These are phyloP conservation scores for Scelioninae gen. 1 DNA, from an alignment of 2,888 invertebrate species.

Conservation along the genomic window DNA sequence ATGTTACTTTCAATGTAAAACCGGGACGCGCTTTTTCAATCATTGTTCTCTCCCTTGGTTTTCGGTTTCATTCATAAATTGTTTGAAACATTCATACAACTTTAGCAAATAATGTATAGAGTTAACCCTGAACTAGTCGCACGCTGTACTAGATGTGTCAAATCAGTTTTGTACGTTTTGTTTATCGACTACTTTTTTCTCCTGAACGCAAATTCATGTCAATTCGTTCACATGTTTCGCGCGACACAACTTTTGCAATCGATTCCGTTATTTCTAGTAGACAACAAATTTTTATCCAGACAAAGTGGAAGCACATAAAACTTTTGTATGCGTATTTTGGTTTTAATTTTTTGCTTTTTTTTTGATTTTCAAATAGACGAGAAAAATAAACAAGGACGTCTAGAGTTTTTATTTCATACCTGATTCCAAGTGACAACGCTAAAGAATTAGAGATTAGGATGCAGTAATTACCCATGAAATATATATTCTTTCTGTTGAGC, in stretches of 20 bases:
- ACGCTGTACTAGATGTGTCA: slow-evolving; percentile 42
- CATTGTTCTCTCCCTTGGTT: slow-evolving; percentile 56
- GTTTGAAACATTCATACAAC: slow-evolving; percentile 52
- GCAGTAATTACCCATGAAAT: slow-evolving; percentile 50
- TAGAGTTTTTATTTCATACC: slow-evolving; percentile 48
- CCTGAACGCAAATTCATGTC: slow-evolving; percentile 37
- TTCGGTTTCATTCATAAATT: slow-evolving; percentile 64
- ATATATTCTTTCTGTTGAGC: slow-evolving; percentile 15
- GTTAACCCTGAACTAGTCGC: slow-evolving; percentile 62
- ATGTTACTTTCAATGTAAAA: slow-evolving; percentile 51
- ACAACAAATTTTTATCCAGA: slow-evolving; percentile 31
- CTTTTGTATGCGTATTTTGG: too few relatives aligned
- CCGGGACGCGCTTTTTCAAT: slow-evolving; percentile 47
- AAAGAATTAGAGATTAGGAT: slow-evolving; percentile 46
- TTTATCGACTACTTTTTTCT: slow-evolving; percentile 31
- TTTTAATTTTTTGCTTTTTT: too few relatives aligned
- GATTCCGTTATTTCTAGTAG: slow-evolving; percentile 15
- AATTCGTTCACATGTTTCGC: slow-evolving; percentile 19
- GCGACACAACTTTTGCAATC: slow-evolving; percentile 26
- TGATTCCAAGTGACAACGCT: slow-evolving; percentile 3
- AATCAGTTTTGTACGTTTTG: slow-evolving; percentile 39
- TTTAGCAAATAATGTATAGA: slow-evolving; percentile 41
- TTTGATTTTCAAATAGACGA: not conserved
- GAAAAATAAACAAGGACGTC: slow-evolving; percentile 45
- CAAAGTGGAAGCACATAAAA: slow-evolving; percentile 4